These are phyloP conservation scores for Harpalus rubripes DNA, from an alignment of 2,888 invertebrate species.

Conservation along the genomic window DNA sequence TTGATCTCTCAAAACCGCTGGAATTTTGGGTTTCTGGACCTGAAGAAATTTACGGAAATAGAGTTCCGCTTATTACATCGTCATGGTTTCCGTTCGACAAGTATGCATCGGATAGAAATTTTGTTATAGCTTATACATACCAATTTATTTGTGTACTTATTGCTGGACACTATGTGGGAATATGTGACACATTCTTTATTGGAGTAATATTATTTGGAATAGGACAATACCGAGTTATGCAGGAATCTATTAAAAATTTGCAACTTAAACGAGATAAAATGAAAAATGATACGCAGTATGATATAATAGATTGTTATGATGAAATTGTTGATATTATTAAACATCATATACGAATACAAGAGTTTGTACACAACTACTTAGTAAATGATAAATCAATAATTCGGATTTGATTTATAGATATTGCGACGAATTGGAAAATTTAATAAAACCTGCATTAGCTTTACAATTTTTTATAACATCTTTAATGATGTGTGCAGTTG, in stretches of 20 bases:
- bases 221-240: constrained; percentile 60
- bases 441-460: constrained; percentile 78
- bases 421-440: constrained; percentile 75
- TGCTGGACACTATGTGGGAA: constrained; percentile 52
- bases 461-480: constrained; percentile 78
- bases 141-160: constrained; percentile 54
- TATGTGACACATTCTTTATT: constrained; percentile 56
- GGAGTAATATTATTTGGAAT: constrained; percentile 57
- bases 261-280: constrained; percentile 12
- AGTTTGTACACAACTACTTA: constrained; percentile 23
- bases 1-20: constrained; percentile 11
- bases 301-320: constrained; percentile 15
- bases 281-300: background rate
- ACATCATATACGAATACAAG: constrained; percentile 53
- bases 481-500: constrained; percentile 78
- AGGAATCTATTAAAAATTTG: constrained; percentile 19
- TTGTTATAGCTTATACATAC: constrained; percentile 60
- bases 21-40: constrained; percentile 42
- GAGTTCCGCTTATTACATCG: background rate
- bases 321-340: constrained; percentile 51
- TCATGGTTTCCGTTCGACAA: constrained; percentile 11
- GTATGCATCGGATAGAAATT: constrained; percentile 47
- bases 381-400: background rate
- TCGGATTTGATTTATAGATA: constrained; percentile 72
- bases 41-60: constrained; percentile 2